These are phyloP conservation scores for Ivindomyrus marchei DNA, from an alignment of 2,113 vertebrate genomes.

Conservation along the genomic window DNA sequence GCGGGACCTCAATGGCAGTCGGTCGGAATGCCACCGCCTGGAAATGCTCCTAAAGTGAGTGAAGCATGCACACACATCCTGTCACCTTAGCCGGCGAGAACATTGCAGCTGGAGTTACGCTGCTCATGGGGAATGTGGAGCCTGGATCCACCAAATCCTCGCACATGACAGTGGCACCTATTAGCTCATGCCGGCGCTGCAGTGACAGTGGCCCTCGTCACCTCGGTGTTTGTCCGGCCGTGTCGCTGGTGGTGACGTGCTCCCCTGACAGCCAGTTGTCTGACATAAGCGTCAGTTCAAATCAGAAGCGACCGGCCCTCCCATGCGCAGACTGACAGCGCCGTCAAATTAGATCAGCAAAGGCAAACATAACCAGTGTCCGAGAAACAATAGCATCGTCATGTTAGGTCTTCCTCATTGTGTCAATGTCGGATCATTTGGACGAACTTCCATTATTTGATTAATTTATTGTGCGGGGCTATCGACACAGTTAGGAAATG, in stretches of 20 bases:
- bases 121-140: not conserved
- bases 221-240: not conserved
- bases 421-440: not conserved
- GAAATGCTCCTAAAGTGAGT: slow-evolving; percentile 71
- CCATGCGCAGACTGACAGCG: not conserved
- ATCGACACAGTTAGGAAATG: not conserved
- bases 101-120: not conserved
- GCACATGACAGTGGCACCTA: not conserved
- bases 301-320: not conserved
- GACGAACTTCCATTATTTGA: not conserved
- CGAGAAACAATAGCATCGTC: not conserved
- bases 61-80: slow-evolving; percentile 23
- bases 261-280: not conserved
- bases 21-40: slow-evolving; percentile 54
- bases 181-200: not conserved
- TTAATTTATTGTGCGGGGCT: not conserved
- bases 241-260: not conserved
- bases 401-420: not conserved
- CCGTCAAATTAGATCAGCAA: not conserved
- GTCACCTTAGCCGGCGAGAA: slow-evolving; percentile 8
- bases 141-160: not conserved
- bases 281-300: not conserved
- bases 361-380: not conserved
- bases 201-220: not conserved
- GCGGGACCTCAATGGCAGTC: slow-evolving; percentile 61